Conservation (phyloP, 2,113 vertebrate species). For the Oxyruncus cristatus region DNA sequence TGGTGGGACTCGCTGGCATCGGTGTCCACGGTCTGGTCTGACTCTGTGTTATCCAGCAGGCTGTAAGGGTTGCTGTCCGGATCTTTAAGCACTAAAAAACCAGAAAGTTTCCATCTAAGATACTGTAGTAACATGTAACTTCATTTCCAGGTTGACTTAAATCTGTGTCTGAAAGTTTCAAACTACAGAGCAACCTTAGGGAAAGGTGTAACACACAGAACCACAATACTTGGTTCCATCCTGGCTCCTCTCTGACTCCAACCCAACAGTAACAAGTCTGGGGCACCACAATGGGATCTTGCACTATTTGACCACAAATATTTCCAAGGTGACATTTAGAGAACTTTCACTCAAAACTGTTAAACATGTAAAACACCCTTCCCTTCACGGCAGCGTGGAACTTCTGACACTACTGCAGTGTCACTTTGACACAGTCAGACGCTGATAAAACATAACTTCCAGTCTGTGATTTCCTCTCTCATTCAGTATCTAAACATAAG, state of each 20-base stretch:
- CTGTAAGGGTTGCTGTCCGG: slow-evolving; percentile 91
- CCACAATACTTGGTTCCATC: background rate
- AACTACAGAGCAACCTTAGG: background rate
- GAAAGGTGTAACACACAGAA: background rate
- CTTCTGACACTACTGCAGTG: background rate
- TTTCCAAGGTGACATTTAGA: background rate
- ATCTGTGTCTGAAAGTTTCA: background rate
- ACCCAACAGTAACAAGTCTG: background rate
- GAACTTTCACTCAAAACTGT: background rate
- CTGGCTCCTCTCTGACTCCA: background rate
- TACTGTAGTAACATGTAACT: background rate
- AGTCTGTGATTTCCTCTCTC: background rate
- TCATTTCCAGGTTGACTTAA: background rate
- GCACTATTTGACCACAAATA: background rate
- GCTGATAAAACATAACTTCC: background rate
- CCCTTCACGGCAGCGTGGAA: background rate
- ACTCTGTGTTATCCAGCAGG: slow-evolving; percentile 91
- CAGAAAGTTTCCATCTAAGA: slow-evolving; percentile 37
- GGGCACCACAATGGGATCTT: background rate
- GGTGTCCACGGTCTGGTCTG: slow-evolving; percentile 95
- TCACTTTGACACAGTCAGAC: background rate
- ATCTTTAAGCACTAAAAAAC: slow-evolving; percentile 83
- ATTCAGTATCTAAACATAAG: background rate
- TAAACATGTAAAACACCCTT: background rate
- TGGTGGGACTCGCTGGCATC: slow-evolving; percentile 94